A percentile compares a stretch with the other conserved stretches of the same genome.
Conservation (phyloP, 2,888 invertebrate species). For the Spisula solida region DNA sequence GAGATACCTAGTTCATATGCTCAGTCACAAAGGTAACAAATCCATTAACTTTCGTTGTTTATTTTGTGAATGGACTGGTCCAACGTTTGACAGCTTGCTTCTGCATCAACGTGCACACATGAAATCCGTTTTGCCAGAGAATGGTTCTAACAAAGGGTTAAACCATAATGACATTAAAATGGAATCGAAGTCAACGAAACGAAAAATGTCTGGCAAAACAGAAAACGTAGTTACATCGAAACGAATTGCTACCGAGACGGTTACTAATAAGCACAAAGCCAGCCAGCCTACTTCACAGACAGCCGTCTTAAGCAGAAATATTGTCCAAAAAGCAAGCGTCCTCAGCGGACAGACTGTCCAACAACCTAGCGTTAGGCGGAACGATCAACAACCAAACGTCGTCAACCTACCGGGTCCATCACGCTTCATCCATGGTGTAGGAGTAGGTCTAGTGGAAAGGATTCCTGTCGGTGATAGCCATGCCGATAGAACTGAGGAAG, state of each 20-base stretch:
- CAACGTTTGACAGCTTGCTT: background rate
- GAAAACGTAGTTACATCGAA: background rate
- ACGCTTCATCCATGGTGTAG: background rate
- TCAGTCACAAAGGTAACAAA: background rate
- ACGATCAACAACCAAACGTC: background rate
- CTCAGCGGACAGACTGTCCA: background rate
- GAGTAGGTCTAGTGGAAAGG: background rate
- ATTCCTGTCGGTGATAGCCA: background rate
- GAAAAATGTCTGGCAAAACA: background rate
- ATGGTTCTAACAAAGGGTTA: background rate
- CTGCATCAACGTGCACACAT: background rate
- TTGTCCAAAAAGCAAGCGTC: background rate
- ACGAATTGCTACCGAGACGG: background rate
- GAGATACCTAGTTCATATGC: background rate
- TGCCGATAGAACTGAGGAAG: background rate
- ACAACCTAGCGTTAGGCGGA: too few relatives aligned
- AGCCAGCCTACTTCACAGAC: background rate
- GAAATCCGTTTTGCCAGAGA: background rate
- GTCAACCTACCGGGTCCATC: background rate
- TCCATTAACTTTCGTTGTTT: background rate
- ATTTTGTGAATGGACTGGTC: background rate
- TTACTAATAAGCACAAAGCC: background rate
- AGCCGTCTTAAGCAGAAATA: background rate
- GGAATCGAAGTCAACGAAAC: background rate
- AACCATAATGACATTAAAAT: background rate